phyloP scores from a whole-genome alignment of 1,140 invertebrate species.

The Drosophila chauvacae region DNA sequence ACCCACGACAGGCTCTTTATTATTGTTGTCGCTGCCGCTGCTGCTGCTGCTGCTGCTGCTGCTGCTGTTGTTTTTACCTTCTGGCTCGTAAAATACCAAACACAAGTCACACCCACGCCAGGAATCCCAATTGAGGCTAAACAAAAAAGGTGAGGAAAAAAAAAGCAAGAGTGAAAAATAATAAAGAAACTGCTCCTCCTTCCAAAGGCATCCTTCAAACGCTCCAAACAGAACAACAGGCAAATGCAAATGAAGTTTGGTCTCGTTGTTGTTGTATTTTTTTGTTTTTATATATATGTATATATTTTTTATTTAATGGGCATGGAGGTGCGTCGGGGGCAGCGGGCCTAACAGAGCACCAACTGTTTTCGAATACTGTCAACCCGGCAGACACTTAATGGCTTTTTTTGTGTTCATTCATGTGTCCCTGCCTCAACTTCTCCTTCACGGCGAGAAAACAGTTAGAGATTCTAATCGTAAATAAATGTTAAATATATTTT shows the following conservation, averaged over 20 bases:
- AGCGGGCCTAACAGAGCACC: slow-evolving; percentile 34
- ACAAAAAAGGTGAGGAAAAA: slow-evolving; percentile 44
- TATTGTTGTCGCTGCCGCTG: slow-evolving; percentile 50
- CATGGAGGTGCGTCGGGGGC: slow-evolving; percentile 12
- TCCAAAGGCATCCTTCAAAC: slow-evolving; percentile 68
- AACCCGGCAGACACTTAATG: slow-evolving; percentile 78
- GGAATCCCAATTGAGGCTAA: slow-evolving; percentile 59
- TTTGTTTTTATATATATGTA: slow-evolving; percentile 38
- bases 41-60: slow-evolving; percentile 13
- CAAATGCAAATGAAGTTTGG: slow-evolving; percentile 78
- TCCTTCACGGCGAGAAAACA: slow-evolving; percentile 1
- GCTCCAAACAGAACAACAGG: slow-evolving; percentile 44
- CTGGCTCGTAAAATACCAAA: slow-evolving; percentile 68
- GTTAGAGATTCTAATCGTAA: not conserved
- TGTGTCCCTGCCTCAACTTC: slow-evolving; percentile 38
- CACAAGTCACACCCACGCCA: slow-evolving; percentile 72
- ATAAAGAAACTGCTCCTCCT: slow-evolving; percentile 50
- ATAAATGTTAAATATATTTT: not conserved
- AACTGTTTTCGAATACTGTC: slow-evolving; percentile 76
- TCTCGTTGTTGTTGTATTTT: slow-evolving; percentile 28
- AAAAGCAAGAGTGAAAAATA: slow-evolving; percentile 46
- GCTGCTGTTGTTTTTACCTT: slow-evolving; percentile 62
- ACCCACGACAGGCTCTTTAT: slow-evolving; percentile 58
- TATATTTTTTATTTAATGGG: slow-evolving; percentile 35
- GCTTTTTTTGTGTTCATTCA: slow-evolving; percentile 58